Percentiles rank a stretch among this genome's conserved stretches.
phyloP scores from a whole-genome alignment of 2,888 invertebrate genomes.

The Phania funesta region DNA sequence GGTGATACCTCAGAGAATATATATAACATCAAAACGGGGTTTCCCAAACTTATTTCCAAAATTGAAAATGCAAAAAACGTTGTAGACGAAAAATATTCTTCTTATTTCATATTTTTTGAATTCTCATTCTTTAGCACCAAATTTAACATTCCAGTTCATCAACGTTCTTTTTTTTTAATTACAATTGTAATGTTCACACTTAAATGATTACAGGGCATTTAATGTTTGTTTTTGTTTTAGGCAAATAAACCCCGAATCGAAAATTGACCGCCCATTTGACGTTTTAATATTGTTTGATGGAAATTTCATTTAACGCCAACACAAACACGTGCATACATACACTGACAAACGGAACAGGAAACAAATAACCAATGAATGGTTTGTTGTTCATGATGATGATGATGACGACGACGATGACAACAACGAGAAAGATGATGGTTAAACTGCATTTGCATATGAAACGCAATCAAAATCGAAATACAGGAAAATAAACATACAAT shows the following conservation, averaged over 20 bases:
- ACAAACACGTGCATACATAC: constrained; percentile 10
- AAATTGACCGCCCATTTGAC: constrained; percentile 60
- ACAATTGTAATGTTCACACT: constrained; percentile 60
- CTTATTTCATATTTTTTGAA: neutral
- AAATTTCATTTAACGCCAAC: constrained; percentile 43
- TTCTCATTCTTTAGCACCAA: neutral
- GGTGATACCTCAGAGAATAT: too few relatives aligned
- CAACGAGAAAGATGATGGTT: constrained; percentile 47
- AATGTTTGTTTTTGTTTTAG: constrained; percentile 41
- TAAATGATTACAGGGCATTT: constrained; percentile 45
- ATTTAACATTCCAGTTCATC: neutral
- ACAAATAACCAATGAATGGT: constrained; percentile 51
- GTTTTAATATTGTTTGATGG: constrained; percentile 63
- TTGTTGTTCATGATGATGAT: constrained; percentile 2
- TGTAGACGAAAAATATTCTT: too few relatives aligned
- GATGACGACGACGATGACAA: neutral
- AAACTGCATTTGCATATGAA: constrained; percentile 74
- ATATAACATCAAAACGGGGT: too few relatives aligned
- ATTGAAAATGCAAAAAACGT: too few relatives aligned
- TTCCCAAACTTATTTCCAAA: too few relatives aligned
- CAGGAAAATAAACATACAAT: constrained; percentile 68
- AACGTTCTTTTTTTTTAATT: constrained; percentile 47
- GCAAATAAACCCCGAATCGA: constrained; percentile 53
- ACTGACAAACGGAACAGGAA: constrained; percentile 25
- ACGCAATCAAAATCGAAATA: constrained; percentile 74